A percentile compares a stretch with the other conserved stretches of the same genome.
Evolutionary conservation across 2,888 invertebrate genomes (phyloP).

Genomic region (Stegophylla sp.): DNA sequence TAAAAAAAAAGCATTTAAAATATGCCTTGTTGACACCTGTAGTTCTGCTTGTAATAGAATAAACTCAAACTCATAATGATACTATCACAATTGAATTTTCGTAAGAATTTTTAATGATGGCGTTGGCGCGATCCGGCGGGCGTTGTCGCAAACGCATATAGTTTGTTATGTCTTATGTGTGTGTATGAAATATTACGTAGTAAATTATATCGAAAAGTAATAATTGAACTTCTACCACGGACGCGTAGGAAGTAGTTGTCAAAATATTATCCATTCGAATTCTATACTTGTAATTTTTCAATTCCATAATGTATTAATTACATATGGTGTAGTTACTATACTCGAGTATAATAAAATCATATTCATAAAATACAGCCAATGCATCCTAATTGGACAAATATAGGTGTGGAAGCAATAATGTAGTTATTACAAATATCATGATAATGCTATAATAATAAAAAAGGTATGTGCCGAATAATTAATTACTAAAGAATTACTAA

Average conservation of each 20-base stretch:
- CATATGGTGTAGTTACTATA: too few species aligned
- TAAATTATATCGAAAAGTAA: conserved; percentile 52
- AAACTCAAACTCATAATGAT: not conserved
- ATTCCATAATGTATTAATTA: conserved; percentile 23
- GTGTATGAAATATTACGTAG: conserved; percentile 29
- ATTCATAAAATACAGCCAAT: not conserved
- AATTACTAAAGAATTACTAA: not conserved
- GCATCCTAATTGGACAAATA: not conserved
- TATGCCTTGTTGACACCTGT: not conserved
- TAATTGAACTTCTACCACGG: conserved; percentile 27
- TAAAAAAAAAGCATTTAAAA: not conserved
- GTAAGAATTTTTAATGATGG: conserved; percentile 38
- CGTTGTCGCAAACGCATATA: conserved; percentile 25
- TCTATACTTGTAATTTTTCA: conserved; percentile 2
- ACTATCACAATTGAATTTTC: conserved; percentile 31
- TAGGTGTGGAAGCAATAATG: conserved; percentile 37
- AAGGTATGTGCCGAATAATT: too few species aligned
- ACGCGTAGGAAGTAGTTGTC: conserved; percentile 33
- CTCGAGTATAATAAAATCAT: not conserved
- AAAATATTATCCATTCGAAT: conserved; percentile 23
- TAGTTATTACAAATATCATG: conserved; percentile 21
- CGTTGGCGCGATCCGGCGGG: conserved; percentile 48
- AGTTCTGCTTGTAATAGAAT: not conserved
- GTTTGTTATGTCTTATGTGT: not conserved
- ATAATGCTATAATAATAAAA: not conserved